Evolutionary conservation across 35 echinoderm and acorn worm genomes (phyloP), one percentile per base, ranked within the genome.

Genomic region (Lytechinus variegatus): DNA sequence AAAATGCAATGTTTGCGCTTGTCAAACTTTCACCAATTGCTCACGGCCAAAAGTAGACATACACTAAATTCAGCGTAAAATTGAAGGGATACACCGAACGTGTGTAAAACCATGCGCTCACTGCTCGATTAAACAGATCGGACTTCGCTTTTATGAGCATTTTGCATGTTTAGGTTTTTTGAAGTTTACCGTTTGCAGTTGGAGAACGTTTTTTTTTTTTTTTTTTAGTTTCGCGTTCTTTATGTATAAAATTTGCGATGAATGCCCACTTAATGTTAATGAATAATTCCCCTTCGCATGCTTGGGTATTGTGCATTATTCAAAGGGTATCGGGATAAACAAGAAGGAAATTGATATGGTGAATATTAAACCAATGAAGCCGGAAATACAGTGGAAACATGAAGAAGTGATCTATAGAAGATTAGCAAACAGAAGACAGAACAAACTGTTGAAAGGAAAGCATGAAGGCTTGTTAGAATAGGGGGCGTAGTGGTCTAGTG

Each of bases 1-100:
- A 71, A 71, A 71, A 71, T 53, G 87, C 87, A 89, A 89, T 89
- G 51, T 89, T 89, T 89, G 87, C 87, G 87, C 87, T 89, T 89
- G 87, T 89, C 87, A 89, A 89, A 33, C 27, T 89, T 53, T 89
- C 28, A 10, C 61, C 61, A 71, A 71, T 71, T 71, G 61, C 61
- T 71, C 61, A 71, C 61, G 61, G 61, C 14, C 61, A 71, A 21
- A 21, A 19, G 14, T 19, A 71, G 61, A 71, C 61, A 71, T 19
- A 71, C 61, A 14, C 61, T 19, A 71, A 66, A 71, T 71, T 71
- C 24, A 71, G 61, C 61, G 61, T 71, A 71, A 71, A 71, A 71
- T 71, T 71, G 61, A 71, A 71, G 16, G 61, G 61, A 71, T 71
- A 71, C 61, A 71, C 16, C 61, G 61, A 71, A 71, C 61, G 61